Percentiles rank a stretch among this genome's conserved stretches.
Evolutionary conservation across 2,113 vertebrate species (phyloP).

Genomic region (Clarias gariepinus): DNA sequence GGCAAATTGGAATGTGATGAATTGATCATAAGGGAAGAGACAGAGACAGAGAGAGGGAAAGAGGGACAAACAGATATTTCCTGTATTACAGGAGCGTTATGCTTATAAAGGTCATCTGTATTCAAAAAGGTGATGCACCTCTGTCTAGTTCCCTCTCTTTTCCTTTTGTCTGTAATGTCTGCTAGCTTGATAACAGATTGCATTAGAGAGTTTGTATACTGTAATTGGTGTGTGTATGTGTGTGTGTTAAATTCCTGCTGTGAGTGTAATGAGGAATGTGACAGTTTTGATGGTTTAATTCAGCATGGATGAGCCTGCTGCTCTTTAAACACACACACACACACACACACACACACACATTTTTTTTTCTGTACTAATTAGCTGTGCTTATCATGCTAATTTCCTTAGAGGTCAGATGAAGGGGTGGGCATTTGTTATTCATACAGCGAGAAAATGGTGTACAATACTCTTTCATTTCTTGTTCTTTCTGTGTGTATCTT

Average conservation of each 20-base stretch:
- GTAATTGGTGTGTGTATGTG: neutral
- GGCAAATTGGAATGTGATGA: neutral
- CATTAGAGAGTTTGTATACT: neutral
- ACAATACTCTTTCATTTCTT: neutral
- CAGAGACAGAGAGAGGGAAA: neutral
- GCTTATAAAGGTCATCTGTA: neutral
- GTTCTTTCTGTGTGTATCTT: constrained; percentile 5
- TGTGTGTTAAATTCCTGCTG: constrained; percentile 15
- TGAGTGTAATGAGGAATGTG: constrained; percentile 6
- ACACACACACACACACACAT: neutral
- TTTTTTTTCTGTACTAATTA: neutral
- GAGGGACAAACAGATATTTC: neutral
- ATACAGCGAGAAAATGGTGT: neutral
- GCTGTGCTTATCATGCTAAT: neutral
- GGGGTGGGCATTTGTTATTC: neutral
- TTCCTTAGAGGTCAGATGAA: constrained; percentile 18
- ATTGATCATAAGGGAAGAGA: neutral
- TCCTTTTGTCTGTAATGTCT: neutral
- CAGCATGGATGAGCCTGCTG: constrained; percentile 3
- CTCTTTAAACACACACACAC: neutral
- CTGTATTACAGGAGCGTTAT: neutral
- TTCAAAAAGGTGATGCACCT: neutral
- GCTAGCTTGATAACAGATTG: neutral
- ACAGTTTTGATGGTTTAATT: constrained; percentile 25
- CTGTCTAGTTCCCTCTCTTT: neutral